Evolutionary conservation across 1,140 invertebrate species (phyloP), one percentile per base, ranked within the genome.

Genomic region (Caenorhabditis elegans): DNA sequence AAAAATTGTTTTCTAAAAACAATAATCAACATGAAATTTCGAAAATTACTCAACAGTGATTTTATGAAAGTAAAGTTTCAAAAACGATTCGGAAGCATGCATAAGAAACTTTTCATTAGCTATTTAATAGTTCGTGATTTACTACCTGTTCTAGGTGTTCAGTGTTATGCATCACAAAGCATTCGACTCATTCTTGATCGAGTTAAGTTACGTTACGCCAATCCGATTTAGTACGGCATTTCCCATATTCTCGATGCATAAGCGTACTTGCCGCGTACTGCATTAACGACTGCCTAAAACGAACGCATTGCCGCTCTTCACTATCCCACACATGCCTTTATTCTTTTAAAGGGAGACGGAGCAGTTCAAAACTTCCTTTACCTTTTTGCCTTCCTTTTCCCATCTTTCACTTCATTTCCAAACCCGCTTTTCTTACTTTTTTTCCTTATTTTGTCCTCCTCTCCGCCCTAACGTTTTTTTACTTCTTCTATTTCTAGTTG

Each of bases 341-440:
- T 39, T 36, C 55, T 31, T 70, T 39, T 39, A 43, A 70, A 43
- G 34, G 60, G 53, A 60, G 34, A n/a, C n/a, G n/a, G 53, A 60
- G 53, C 53, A 34, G 53, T 70, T 39, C 34, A 70, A 70, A 70
- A 70, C 60, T 70, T 70, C 60, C 60, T 39, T 70, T 70, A 70
- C 60, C 60, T 70, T 70, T 70, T 39, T 70, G 34, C 34, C 34
- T 70, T 70, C 60, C 34, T 39, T 22, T 70, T 70, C 60, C 31
- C 60, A 70, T 36, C 34, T 34, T 39, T 70, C 60, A 39, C 60
- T 34, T 28, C 55, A 36, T 65, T 70, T 70, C 39, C 60, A n/a
- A 31, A 36, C 28, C 31, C 19, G 31, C 19, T 70, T 39, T 39
- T 22, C 60, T 24, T 22, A 39, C 39, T 39, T 26, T 39, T 70